Percentiles rank a stretch among this genome's conserved stretches.
Evolutionary conservation across 2,888 invertebrate genomes (phyloP).

Genomic region (Tupiocoris notatus): DNA sequence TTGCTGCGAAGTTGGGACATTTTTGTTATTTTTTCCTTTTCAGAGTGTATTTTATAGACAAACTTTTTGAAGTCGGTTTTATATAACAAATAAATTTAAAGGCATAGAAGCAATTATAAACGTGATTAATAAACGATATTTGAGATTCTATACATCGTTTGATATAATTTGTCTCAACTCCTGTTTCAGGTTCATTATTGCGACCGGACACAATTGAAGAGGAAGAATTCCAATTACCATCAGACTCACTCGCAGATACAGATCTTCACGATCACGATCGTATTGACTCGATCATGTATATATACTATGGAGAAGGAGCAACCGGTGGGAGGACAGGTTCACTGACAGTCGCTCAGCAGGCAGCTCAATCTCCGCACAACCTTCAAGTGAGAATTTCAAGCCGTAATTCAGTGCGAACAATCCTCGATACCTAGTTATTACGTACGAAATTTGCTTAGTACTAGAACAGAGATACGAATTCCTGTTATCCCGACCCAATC

Average conservation of each 20-base stretch:
- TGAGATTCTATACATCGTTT: not conserved
- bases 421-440: constrained; percentile 59
- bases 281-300: constrained; percentile 71
- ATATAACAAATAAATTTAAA: too few relatives aligned
- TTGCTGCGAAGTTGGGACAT: too few relatives aligned
- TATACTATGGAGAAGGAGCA: constrained; percentile 61
- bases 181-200: constrained; percentile 20
- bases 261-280: constrained; percentile 69
- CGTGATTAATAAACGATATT: too few relatives aligned
- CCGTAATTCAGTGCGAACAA: constrained; percentile 64
- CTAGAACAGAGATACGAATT: too few relatives aligned
- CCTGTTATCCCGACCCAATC: too few relatives aligned
- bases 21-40: too few relatives aligned
- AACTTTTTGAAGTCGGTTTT: too few relatives aligned
- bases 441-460: constrained; percentile 46
- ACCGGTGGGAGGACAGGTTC: constrained; percentile 29
- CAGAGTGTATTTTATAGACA: too few relatives aligned
- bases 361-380: constrained; percentile 35
- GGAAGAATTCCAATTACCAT: constrained; percentile 55
- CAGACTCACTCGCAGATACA: constrained; percentile 64
- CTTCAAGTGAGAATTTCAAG: constrained; percentile 36
- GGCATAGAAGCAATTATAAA: too few relatives aligned
- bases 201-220: constrained; percentile 31
- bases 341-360: constrained; percentile 24
- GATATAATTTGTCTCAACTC: not conserved